These are phyloP conservation scores for Neomorphus geoffroyi DNA, from an alignment of 2,797 vertebrate species.

Conservation along the genomic window DNA sequence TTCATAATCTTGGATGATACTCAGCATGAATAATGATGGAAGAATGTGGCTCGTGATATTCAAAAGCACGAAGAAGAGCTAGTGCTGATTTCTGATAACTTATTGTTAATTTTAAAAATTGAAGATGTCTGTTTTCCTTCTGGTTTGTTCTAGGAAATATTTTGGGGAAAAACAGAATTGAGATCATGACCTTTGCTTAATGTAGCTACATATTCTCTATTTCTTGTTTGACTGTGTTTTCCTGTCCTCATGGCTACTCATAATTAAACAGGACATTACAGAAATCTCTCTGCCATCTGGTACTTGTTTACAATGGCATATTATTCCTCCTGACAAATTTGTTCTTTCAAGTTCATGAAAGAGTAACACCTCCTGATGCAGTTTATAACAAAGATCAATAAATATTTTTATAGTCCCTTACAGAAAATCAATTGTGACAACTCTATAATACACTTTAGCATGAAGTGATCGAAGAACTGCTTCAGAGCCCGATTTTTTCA, in stretches of 20 bases:
- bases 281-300: neutral
- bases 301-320: neutral
- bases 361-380: neutral
- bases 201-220: neutral
- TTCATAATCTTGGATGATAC: neutral
- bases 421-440: neutral
- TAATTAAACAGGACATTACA: neutral
- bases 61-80: neutral
- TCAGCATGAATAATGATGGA: neutral
- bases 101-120: neutral
- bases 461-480: neutral
- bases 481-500: neutral
- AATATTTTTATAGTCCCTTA: neutral
- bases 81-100: neutral
- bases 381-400: no score
- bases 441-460: neutral
- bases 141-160: neutral
- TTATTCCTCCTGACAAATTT: neutral
- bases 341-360: neutral
- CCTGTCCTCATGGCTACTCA: neutral
- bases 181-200: neutral
- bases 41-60: neutral
- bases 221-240: neutral
- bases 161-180: neutral
- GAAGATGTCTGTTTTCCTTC: neutral